Percentiles rank a stretch among this genome's conserved stretches.
Conservation (phyloP, 2,797 vertebrate species). For the Syngnathus rostellatus region DNA sequence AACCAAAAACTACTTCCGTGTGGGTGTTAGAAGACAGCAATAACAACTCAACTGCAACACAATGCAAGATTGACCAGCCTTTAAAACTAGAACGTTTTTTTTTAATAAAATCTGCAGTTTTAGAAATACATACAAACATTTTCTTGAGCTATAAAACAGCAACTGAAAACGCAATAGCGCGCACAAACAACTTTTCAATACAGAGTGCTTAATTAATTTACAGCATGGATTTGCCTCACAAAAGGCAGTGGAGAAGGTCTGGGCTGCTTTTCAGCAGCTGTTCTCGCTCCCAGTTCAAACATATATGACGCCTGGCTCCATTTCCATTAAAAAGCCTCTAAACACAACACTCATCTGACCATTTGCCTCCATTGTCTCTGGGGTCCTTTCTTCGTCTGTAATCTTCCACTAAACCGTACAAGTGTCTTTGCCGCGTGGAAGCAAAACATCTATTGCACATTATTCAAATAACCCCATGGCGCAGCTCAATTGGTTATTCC, state of each 20-base stretch:
- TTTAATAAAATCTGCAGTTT: conserved; percentile 89
- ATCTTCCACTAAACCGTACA: conserved; percentile 71
- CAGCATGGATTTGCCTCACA: conserved; percentile 79
- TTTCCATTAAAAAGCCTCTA: conserved; percentile 90
- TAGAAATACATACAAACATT: conserved; percentile 83
- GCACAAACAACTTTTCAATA: conserved; percentile 75
- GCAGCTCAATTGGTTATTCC: conserved; percentile 58
- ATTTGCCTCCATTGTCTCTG: conserved; percentile 76
- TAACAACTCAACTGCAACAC: conserved; percentile 22
- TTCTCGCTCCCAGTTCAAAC: conserved; percentile 75
- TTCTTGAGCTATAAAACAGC: conserved; percentile 66
- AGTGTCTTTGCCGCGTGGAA: conserved; percentile 75
- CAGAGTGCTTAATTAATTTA: conserved; percentile 83
- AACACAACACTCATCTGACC: conserved; percentile 73
- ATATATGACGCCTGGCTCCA: conserved; percentile 72
- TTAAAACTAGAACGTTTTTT: conserved; percentile 86
- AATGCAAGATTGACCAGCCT: conserved; percentile 39
- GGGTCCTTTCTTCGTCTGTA: conserved; percentile 78
- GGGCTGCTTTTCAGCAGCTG: conserved; percentile 70
- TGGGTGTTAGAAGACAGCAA: background rate
- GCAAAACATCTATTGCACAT: conserved; percentile 85
- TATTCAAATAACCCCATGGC: conserved; percentile 69
- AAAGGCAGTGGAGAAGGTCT: conserved; percentile 77
- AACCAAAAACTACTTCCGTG: background rate
- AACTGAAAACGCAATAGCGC: conserved; percentile 54